A percentile compares a stretch with the other conserved stretches of the same genome.
Conservation (phyloP, 2,113 vertebrate genomes). For the Tachuris rubrigastra region DNA sequence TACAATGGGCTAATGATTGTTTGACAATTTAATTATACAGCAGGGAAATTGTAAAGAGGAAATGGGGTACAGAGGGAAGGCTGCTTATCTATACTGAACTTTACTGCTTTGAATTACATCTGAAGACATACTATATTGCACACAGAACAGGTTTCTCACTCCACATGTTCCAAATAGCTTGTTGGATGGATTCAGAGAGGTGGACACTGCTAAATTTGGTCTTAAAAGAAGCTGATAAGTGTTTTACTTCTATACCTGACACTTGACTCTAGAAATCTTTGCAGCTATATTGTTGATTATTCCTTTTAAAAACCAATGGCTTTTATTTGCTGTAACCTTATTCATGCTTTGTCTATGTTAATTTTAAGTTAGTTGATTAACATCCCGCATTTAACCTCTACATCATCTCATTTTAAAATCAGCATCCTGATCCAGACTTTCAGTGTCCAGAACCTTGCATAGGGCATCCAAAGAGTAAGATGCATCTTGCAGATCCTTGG, state of each 20-base stretch:
- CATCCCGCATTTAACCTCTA: not conserved
- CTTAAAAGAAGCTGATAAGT: not conserved
- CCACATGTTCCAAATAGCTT: not conserved
- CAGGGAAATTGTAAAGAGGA: not conserved
- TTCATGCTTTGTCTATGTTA: not conserved
- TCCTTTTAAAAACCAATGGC: fast-evolving
- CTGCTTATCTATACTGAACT: not conserved
- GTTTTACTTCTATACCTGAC: not conserved
- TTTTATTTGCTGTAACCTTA: not conserved
- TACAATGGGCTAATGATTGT: not conserved
- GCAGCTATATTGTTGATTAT: not conserved
- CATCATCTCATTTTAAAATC: not conserved
- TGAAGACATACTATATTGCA: not conserved
- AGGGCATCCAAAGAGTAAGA: not conserved
- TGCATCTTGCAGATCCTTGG: not conserved
- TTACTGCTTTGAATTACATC: not conserved
- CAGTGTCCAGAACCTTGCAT: not conserved
- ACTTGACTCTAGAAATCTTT: not conserved
- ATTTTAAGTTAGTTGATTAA: not conserved
- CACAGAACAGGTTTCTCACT: not conserved
- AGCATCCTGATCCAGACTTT: not conserved
- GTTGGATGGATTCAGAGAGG: not conserved
- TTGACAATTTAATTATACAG: not conserved
- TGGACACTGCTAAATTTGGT: not conserved
- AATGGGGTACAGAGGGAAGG: not conserved